Conservation (phyloP, 2,113 vertebrate genomes). For the Myocastor coypus region DNA sequence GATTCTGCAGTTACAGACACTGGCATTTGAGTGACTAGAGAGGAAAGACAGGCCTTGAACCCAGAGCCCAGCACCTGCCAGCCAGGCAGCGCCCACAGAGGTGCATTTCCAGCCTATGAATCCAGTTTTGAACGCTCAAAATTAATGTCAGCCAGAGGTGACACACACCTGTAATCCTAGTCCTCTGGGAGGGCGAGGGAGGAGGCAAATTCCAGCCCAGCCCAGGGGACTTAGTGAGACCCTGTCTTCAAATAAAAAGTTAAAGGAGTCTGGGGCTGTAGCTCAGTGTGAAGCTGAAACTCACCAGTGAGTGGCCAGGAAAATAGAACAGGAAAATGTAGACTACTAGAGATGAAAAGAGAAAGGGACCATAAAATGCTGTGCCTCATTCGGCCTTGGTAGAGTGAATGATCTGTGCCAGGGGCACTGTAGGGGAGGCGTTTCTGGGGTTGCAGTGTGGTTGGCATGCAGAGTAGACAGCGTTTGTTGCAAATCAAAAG, state of each 20-base stretch:
- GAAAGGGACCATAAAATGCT: slow-evolving; percentile 21
- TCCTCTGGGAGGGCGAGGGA: not conserved
- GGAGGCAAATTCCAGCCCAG: not conserved
- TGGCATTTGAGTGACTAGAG: slow-evolving; percentile 14
- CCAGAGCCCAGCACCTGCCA: not conserved
- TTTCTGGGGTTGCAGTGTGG: not conserved
- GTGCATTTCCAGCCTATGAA: not conserved
- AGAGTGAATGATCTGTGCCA: not conserved
- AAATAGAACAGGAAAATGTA: slow-evolving; percentile 10
- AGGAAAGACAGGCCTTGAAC: not conserved
- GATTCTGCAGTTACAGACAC: slow-evolving; percentile 32
- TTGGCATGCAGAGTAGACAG: not conserved
- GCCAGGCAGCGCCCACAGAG: not conserved
- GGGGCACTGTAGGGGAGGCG: not conserved
- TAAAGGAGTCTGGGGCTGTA: not conserved
- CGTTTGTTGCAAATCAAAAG: not conserved
- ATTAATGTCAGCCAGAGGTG: not conserved
- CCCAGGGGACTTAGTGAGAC: not conserved
- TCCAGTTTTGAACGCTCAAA: slow-evolving; percentile 28
- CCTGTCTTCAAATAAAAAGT: not conserved
- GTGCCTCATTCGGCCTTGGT: not conserved
- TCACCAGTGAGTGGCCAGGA: not conserved
- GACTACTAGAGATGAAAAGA: slow-evolving; percentile 21
- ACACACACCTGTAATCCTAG: not conserved
- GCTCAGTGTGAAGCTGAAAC: not conserved